phyloP scores from a whole-genome alignment of 2,797 vertebrate genomes.

The Poeciliopsis gracilis region DNA sequence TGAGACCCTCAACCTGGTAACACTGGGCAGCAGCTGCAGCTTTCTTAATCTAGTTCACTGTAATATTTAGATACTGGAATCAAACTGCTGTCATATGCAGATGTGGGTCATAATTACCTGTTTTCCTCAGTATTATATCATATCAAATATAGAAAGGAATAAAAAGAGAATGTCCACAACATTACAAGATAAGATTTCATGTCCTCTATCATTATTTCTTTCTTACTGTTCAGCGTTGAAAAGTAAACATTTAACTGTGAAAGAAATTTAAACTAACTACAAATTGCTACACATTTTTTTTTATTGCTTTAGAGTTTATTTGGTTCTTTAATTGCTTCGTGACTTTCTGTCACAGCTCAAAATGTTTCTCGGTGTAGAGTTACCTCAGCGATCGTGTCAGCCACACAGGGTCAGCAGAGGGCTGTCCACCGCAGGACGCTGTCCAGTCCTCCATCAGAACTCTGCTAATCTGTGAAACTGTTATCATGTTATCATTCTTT shows the following conservation, averaged over 20 bases:
- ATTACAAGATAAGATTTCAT: background rate
- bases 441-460: background rate
- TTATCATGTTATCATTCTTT: background rate
- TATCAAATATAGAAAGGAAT: background rate
- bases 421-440: background rate
- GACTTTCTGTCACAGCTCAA: background rate
- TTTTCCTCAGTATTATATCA: background rate
- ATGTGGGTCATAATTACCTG: background rate
- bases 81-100: background rate
- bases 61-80: background rate
- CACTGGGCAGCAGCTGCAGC: background rate
- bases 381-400: background rate
- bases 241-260: background rate
- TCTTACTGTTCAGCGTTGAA: background rate
- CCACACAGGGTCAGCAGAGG: background rate
- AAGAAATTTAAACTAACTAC: background rate
- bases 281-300: background rate
- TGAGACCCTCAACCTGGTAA: background rate
- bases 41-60: background rate
- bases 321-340: too few relatives aligned
- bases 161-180: conserved; percentile 29
- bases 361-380: background rate
- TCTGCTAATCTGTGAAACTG: background rate
- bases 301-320: background rate
- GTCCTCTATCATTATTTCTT: background rate